phyloP scores from a whole-genome alignment of 2,113 vertebrate species.

The Pao palembangensis region DNA sequence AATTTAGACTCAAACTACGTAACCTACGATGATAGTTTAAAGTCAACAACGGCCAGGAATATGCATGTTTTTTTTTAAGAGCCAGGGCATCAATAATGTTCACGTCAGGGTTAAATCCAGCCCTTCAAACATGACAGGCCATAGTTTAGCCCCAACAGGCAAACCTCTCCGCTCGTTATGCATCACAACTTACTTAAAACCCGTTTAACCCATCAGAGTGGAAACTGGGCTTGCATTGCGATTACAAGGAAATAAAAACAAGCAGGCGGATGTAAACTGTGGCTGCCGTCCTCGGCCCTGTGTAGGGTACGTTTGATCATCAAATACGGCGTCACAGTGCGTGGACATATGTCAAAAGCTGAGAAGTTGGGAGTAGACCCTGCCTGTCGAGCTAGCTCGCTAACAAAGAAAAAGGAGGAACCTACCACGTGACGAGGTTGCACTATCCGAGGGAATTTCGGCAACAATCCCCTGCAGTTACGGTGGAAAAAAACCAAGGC shows the following conservation, averaged over 20 bases:
- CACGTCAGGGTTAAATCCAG: neutral
- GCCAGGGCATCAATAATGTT: neutral
- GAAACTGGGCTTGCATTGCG: slow-evolving; percentile 48
- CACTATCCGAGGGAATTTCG: slow-evolving; percentile 89
- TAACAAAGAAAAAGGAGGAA: slow-evolving; percentile 92
- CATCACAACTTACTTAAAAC: slow-evolving; percentile 43
- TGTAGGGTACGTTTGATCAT: neutral
- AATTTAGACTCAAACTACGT: slow-evolving; percentile 15
- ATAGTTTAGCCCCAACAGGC: neutral
- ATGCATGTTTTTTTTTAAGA: neutral
- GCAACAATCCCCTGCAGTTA: slow-evolving; percentile 85
- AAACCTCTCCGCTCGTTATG: neutral
- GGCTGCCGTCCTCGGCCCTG: neutral
- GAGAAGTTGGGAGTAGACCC: slow-evolving; percentile 62
- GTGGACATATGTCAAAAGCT: slow-evolving; percentile 37
- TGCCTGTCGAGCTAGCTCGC: slow-evolving; percentile 63
- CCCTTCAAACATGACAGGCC: too few relatives aligned
- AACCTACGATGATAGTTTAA: slow-evolving; percentile 19
- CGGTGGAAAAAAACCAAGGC: slow-evolving; percentile 57
- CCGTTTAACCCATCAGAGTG: slow-evolving; percentile 15
- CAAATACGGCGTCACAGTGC: neutral
- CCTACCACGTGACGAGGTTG: slow-evolving; percentile 94
- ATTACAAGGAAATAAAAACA: slow-evolving; percentile 50
- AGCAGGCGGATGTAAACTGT: slow-evolving; percentile 1
- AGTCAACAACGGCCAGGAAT: slow-evolving; percentile 25